Evolutionary conservation across 2,113 vertebrate species (phyloP).

Genomic region (Rhinogobius similis): DNA sequence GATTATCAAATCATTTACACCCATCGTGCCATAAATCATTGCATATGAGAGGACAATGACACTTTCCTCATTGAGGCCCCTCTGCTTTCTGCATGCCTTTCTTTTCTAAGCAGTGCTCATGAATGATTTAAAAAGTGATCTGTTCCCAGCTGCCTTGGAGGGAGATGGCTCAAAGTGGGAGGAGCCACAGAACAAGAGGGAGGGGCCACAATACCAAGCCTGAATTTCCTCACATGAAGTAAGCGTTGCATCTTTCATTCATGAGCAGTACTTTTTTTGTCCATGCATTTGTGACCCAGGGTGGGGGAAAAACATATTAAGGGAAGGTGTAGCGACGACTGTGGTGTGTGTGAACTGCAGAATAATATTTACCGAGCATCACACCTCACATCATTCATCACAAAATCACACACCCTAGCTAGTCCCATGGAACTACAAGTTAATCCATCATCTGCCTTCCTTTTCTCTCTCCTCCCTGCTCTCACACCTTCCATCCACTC

Average conservation of each 20-base stretch:
- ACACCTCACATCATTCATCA: constrained; percentile 70
- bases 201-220: constrained; percentile 20
- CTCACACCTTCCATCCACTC: constrained; percentile 63
- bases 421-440: constrained; percentile 73
- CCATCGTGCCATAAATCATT: constrained; percentile 74
- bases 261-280: constrained; percentile 27
- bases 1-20: constrained; percentile 79
- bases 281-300: constrained; percentile 28
- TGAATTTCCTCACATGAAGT: constrained; percentile 28
- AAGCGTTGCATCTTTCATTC: constrained; percentile 46
- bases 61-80: constrained; percentile 59
- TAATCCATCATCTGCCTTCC: constrained; percentile 75
- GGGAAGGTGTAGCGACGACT: constrained; percentile 3
- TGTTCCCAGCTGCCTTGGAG: constrained; percentile 54
- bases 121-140: constrained; percentile 77
- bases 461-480: constrained; percentile 54
- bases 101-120: constrained; percentile 64
- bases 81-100: constrained; percentile 66
- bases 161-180: constrained; percentile 40
- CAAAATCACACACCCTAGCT: constrained; percentile 66
- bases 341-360: constrained; percentile 45
- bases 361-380: constrained; percentile 70
- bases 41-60: constrained; percentile 64
- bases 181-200: constrained; percentile 45
- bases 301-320: constrained; percentile 4